phyloP scores from a whole-genome alignment of 2,888 invertebrate species.

The Cabera pusaria region DNA sequence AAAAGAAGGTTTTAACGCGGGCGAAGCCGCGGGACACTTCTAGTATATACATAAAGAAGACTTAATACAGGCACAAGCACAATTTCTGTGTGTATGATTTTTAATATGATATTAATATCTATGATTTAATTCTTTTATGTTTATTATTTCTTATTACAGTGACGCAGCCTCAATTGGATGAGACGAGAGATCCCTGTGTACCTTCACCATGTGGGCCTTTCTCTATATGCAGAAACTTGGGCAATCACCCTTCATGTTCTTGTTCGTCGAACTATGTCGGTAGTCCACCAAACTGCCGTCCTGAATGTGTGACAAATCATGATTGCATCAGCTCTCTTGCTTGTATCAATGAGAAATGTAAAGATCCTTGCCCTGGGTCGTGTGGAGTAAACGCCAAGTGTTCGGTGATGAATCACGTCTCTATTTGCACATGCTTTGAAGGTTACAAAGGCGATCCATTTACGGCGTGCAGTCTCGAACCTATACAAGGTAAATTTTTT shows the following conservation, averaged over 20 bases:
- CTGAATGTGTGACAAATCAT: constrained; percentile 86
- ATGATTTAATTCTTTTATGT: too few species aligned
- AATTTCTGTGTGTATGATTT: too few species aligned
- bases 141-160: constrained; percentile 38
- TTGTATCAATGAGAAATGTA: constrained; percentile 86
- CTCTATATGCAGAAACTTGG: constrained; percentile 81
- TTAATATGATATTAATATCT: too few species aligned
- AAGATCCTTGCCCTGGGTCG: constrained; percentile 87
- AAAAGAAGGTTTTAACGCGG: too few species aligned
- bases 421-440: constrained; percentile 84
- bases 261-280: constrained; percentile 85
- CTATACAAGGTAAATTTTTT: constrained; percentile 60
- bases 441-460: constrained; percentile 86
- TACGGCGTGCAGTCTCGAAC: constrained; percentile 62
- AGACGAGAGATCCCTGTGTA: constrained; percentile 83
- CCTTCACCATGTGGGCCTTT: constrained; percentile 88
- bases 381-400: constrained; percentile 85
- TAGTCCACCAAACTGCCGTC: constrained; percentile 86
- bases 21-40: too few species aligned
- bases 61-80: too few species aligned
- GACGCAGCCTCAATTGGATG: constrained; percentile 57
- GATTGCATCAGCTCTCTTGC: constrained; percentile 87
- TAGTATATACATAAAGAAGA: too few species aligned
- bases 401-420: constrained; percentile 84
- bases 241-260: constrained; percentile 84